Base-by-base conservation (phyloP, 2,888 invertebrate species). In the Nephrotoma guestfalica region DNA sequence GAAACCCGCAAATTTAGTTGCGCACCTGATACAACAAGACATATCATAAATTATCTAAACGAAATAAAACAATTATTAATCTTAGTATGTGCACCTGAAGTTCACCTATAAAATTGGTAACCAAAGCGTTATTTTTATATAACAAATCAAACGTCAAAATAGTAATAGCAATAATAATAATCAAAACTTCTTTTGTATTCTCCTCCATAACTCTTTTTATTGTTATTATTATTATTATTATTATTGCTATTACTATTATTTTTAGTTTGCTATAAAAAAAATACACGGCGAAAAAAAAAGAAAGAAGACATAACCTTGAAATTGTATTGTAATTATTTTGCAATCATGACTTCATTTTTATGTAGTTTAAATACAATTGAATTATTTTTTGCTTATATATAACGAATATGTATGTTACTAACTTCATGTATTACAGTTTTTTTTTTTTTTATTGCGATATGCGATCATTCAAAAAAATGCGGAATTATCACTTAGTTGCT, bases 281-380 rank as follows among this genome's bases (percentile, higher is more conserved):
- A 51, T 51, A 71, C 71, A 71, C 71, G 71, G 71, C 71, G 71
- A 84, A 41, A 42, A 84, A 84, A 84, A 84, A 84, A 84, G 84
- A 84, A 84, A 84, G 84, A 84, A 84, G 84, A 84, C 41, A 41
- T 84, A 84, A 84, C 84, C 84, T 84, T 84, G 84, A 84, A 84
- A 84, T 84, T 41, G 41, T 84, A 84, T 84, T 84, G 84, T 84
- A 84, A 84, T 84, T 84, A 84, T 84, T 84, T 84, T 84, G 84
- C 84, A 84, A 84, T 84, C 84, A 84, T 84, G 84, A 84, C 84
- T 84, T 84, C 84, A 84, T 84, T 84, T 84, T 84, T 71, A 71
- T 71, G 71, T 71, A 71, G 71, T 71, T 71, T 71, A 71, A 30
- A 71, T 71, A 71, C 71, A 71, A 13, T 30, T 30, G 30, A 30